Evolutionary conservation across 2,797 vertebrate species (phyloP).

Genomic region (Lacerta bilineata): DNA sequence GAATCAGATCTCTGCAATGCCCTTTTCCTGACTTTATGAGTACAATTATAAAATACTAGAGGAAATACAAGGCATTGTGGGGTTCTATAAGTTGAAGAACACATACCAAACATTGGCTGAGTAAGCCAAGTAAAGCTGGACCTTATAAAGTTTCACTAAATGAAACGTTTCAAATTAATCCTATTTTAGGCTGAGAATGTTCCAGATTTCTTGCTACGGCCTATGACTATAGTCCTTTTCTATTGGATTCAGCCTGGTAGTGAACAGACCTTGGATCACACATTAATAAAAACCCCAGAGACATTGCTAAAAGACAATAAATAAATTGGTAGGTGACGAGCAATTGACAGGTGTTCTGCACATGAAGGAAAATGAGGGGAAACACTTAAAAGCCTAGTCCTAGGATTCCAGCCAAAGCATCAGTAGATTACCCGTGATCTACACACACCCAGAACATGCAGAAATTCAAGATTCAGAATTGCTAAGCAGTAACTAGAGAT

Average conservation of each 20-base stretch:
- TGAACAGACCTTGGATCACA: slow-evolving; percentile 8
- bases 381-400: neutral
- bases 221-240: neutral
- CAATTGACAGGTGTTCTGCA: slow-evolving; percentile 9
- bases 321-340: neutral
- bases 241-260: slow-evolving; percentile 19
- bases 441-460: neutral
- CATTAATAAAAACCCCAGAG: neutral
- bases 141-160: slow-evolving; percentile 3
- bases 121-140: slow-evolving; percentile 1
- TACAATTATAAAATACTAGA: slow-evolving; percentile 16
- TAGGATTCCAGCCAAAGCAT: neutral
- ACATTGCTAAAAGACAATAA: slow-evolving; percentile 6
- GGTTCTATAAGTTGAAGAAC: neutral
- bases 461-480: neutral
- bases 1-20: neutral
- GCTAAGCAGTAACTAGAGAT: neutral
- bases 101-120: neutral
- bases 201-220: neutral
- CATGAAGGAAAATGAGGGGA: neutral
- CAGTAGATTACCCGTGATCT: neutral
- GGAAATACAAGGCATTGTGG: slow-evolving; percentile 29
- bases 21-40: slow-evolving; percentile 41
- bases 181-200: slow-evolving; percentile 17
- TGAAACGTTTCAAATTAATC: slow-evolving; percentile 25